Evolutionary conservation across 2,888 invertebrate genomes (phyloP), one percentile per base, ranked within the genome.

Genomic region (Mimachlamys varia): DNA sequence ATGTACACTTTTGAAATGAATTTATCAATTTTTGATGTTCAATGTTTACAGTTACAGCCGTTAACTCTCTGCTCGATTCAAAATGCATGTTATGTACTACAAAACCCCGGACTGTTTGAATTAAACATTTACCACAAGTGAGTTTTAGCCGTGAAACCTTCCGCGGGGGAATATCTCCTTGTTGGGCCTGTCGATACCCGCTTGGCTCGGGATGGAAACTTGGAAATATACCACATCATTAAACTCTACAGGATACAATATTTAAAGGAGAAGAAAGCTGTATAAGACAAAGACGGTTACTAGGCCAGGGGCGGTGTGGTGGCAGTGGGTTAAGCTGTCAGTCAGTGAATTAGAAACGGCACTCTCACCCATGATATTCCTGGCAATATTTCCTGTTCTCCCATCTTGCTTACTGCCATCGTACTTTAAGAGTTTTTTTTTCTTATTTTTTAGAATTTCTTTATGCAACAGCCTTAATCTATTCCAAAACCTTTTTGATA

Each of bases 11-110:
- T 76, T 33, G 33, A 76, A 76, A 76, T 33, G 27, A 33, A 22
- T 76, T 33, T 76, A 27, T 76, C 76, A 76, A 76, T 76, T 76
- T 33, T 76, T 76, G 76, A 76, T 76, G 76, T 76, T 27, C 76
- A 76, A 33, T 76, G 76, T 76, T 76, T 27, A 33, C 15, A 4
- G 33, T 76, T 10, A 33, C 33, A 33, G 5, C 76, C 76, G 33
- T 76, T 76, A 76, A 27, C 13, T 76, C 33, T 33, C 76, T 12
- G 19, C 33, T 15, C 27, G 76, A 76, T 33, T 76, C 76, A 76
- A 76, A 76, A 76, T 76, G 22, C 76, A 76, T 76, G 33, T 76
- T 33, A 27, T 76, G 76, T 33, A 76, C 76, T 76, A 76, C 76
- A 76, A 76, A 33, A 76, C 76, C 76, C 76, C 15, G 76, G 22